phyloP scores from a whole-genome alignment of 2,797 vertebrate genomes.

The Etheostoma perlongum region DNA sequence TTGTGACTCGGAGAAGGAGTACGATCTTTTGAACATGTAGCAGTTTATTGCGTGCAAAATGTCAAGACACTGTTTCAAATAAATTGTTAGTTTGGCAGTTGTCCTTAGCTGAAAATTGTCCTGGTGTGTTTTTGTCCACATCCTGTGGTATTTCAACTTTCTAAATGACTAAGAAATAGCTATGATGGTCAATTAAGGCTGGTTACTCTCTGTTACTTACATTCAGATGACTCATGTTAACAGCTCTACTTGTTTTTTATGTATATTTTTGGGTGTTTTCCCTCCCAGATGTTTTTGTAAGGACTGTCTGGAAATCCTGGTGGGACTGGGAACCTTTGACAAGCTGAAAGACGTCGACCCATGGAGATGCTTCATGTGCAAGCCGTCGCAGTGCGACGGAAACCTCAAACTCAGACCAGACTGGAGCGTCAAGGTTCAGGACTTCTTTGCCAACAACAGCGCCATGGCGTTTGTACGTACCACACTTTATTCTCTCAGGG shows the following conservation, averaged over 20 bases:
- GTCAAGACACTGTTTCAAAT: neutral
- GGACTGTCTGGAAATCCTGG: slow-evolving; percentile 92
- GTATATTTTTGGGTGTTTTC: neutral
- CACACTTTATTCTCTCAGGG: neutral
- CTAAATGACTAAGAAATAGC: neutral
- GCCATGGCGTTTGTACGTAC: slow-evolving; percentile 91
- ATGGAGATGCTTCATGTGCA: slow-evolving; percentile 95
- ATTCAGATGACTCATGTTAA: no score
- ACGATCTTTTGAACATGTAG: no score
- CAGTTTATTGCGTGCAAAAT: no score
- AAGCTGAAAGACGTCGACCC: slow-evolving; percentile 90
- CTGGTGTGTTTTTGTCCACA: neutral
- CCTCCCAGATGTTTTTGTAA: slow-evolving; percentile 93
- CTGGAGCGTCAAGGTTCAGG: slow-evolving; percentile 91
- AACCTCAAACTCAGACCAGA: slow-evolving; percentile 88
- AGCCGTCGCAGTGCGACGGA: slow-evolving; percentile 84
- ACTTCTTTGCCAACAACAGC: slow-evolving; percentile 92
- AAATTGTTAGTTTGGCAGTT: neutral
- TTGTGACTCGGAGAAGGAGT: neutral
- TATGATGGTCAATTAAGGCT: neutral
- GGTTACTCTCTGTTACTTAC: neutral
- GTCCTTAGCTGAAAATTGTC: no score
- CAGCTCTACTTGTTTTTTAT: neutral
- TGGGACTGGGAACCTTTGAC: slow-evolving; percentile 86
- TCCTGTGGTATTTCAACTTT: neutral